These are phyloP conservation scores for Danio choprae DNA, from an alignment of 2,797 vertebrate genomes.

Conservation along the genomic window DNA sequence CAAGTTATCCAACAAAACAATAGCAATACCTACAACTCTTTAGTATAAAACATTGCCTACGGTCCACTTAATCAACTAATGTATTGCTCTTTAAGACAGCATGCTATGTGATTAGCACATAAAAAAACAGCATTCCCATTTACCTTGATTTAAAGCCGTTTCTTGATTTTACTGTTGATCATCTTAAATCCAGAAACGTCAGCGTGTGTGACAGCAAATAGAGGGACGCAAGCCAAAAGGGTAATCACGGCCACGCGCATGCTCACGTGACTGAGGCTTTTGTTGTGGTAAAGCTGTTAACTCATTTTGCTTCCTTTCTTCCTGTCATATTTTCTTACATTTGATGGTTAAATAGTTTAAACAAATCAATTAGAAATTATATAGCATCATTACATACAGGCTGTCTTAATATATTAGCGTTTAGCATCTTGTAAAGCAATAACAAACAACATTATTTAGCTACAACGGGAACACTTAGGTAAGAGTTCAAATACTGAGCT, in stretches of 20 bases:
- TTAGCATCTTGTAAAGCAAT: not conserved
- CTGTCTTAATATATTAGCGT: not conserved
- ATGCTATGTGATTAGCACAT: not conserved
- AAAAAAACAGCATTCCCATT: not conserved
- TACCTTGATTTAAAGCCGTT: slow-evolving; percentile 32
- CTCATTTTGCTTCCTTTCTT: not conserved
- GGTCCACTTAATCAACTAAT: not conserved
- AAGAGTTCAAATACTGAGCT: not conserved
- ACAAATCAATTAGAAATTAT: not conserved
- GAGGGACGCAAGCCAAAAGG: not conserved
- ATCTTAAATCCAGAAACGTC: not conserved
- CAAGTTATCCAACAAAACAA: not conserved
- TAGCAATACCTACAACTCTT: not conserved
- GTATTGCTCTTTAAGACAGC: not conserved
- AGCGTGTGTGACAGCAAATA: not conserved
- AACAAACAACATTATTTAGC: not conserved
- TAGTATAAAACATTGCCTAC: not conserved
- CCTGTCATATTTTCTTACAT: not conserved
- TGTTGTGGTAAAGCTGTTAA: not conserved
- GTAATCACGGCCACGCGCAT: slow-evolving; percentile 32
- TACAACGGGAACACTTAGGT: not conserved
- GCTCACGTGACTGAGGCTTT: slow-evolving; percentile 24
- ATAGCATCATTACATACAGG: not conserved
- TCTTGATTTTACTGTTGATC: not conserved
- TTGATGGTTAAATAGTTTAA: not conserved